Percentiles rank a stretch among this genome's conserved stretches.
Conservation (phyloP, 2,113 vertebrate genomes). For the Siphamia tubifer region DNA sequence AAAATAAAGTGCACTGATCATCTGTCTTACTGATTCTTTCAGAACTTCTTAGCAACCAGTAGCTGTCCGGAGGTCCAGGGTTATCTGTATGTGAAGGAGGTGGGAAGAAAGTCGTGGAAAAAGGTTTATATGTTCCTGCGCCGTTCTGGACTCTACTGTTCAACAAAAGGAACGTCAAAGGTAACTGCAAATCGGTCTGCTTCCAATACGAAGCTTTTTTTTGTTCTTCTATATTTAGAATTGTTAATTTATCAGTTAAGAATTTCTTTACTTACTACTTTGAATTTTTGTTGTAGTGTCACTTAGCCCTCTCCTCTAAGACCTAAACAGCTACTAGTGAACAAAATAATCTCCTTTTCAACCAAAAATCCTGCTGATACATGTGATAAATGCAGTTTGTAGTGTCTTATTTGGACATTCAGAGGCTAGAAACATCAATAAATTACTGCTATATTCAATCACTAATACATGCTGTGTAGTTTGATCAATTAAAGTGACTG, state of each 20-base stretch:
- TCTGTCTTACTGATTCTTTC: constrained; percentile 15
- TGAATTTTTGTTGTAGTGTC: not conserved
- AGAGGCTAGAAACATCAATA: too few relatives aligned
- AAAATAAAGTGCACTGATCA: not conserved
- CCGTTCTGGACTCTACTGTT: constrained; percentile 94
- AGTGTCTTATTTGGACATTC: too few relatives aligned
- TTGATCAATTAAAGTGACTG: too few relatives aligned
- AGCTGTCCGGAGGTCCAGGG: constrained; percentile 98
- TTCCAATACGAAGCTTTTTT: too few relatives aligned
- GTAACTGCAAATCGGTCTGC: constrained; percentile 76
- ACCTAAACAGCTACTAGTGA: too few relatives aligned
- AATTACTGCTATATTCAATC: too few relatives aligned
- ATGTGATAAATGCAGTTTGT: too few relatives aligned
- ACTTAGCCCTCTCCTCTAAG: too few relatives aligned
- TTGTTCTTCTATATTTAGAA: too few relatives aligned
- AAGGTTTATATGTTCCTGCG: constrained; percentile 92
- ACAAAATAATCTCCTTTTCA: too few relatives aligned
- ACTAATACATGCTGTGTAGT: too few relatives aligned
- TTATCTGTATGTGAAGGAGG: constrained; percentile 92
- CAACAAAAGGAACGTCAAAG: constrained; percentile 97
- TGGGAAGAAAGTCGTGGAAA: constrained; percentile 96
- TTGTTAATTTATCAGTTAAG: not conserved
- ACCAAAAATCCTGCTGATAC: too few relatives aligned
- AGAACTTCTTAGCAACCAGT: constrained; percentile 94
- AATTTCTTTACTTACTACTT: not conserved